phyloP scores from a whole-genome alignment of 2,888 invertebrate genomes.

The Synanthedon andrenaeformis region DNA sequence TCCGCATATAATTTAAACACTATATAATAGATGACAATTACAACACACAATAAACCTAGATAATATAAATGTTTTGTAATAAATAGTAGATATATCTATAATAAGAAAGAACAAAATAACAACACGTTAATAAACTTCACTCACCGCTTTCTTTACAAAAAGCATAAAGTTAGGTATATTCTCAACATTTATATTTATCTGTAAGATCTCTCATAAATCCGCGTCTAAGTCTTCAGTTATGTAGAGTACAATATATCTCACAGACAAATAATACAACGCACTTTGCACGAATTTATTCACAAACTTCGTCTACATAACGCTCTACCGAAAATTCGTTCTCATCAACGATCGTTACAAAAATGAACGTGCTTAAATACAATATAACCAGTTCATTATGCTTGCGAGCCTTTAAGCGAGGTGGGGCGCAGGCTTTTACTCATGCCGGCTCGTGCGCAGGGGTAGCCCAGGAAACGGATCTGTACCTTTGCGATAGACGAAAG shows the following conservation, averaged over 20 bases:
- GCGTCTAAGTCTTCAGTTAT: no score
- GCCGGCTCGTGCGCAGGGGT: conserved; percentile 27
- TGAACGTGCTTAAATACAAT: conserved; percentile 59
- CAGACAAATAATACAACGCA: no score
- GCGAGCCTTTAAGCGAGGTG: conserved; percentile 25
- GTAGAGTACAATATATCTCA: no score
- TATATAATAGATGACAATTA: no score
- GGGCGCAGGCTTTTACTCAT: conserved; percentile 26
- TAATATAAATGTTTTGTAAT: no score
- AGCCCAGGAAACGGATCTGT: conserved; percentile 54
- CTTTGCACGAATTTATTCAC: neutral
- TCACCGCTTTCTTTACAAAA: neutral
- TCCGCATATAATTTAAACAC: no score
- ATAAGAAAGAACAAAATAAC: neutral
- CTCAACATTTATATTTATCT: no score
- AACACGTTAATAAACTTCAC: neutral
- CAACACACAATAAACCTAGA: no score
- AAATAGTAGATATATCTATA: no score
- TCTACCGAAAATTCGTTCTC: conserved; percentile 25
- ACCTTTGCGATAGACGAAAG: conserved; percentile 51
- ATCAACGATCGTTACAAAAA: conserved; percentile 46
- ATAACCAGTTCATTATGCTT: conserved; percentile 39
- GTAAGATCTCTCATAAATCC: no score
- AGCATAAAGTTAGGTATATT: neutral
- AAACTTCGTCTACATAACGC: neutral